Evolutionary conservation across 35 echinoderm and acorn worm species (phyloP).

Genomic region (Holothuria glaberrima): DNA sequence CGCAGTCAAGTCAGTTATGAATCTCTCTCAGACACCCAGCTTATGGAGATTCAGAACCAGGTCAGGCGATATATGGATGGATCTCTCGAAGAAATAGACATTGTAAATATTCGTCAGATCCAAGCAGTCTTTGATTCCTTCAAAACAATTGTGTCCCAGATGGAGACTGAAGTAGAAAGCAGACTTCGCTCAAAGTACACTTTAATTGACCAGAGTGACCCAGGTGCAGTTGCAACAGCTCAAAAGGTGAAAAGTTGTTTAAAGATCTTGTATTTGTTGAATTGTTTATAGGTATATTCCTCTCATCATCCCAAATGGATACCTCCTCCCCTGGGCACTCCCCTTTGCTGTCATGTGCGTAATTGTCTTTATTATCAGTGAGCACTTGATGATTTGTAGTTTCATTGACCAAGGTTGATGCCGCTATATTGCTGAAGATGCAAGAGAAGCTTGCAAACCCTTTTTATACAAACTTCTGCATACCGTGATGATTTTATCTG

Average conservation of each 20-base stretch:
- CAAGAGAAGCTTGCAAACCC: too few relatives aligned
- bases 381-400: too few relatives aligned
- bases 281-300: too few relatives aligned
- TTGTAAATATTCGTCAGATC: slow-evolving; percentile 93
- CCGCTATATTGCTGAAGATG: too few relatives aligned
- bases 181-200: slow-evolving; percentile 82
- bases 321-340: too few relatives aligned
- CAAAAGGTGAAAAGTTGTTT: slow-evolving; percentile 69
- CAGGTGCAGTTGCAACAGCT: slow-evolving; percentile 86
- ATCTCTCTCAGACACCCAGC: slow-evolving; percentile 87
- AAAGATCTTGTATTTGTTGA: too few relatives aligned
- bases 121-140: slow-evolving; percentile 83
- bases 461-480: too few relatives aligned
- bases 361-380: too few relatives aligned
- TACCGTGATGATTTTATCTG: too few relatives aligned
- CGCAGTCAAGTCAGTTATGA: slow-evolving; percentile 93
- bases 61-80: slow-evolving; percentile 88
- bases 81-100: slow-evolving; percentile 81
- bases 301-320: too few relatives aligned
- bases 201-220: slow-evolving; percentile 87
- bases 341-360: too few relatives aligned
- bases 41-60: slow-evolving; percentile 80
- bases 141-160: slow-evolving; percentile 81
- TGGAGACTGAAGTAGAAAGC: slow-evolving; percentile 86
- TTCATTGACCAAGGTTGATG: too few relatives aligned